These are phyloP conservation scores for Lochmaea crataegi DNA, from an alignment of 2,888 invertebrate genomes.

Conservation along the genomic window DNA sequence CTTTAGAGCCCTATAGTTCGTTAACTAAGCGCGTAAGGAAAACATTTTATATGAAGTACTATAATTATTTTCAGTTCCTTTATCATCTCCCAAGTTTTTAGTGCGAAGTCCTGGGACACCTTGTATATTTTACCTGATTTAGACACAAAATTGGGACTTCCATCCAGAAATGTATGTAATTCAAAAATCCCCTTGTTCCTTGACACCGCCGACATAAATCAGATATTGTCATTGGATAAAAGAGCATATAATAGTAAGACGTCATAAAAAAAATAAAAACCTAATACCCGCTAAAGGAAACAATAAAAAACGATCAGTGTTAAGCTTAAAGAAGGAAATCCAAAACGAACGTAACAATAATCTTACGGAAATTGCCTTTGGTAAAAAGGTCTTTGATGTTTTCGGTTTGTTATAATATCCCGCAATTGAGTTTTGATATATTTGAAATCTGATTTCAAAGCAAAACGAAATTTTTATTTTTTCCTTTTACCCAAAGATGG, in stretches of 20 bases:
- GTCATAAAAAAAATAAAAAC: not conserved
- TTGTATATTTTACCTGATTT: too few relatives aligned
- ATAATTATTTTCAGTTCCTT: too few relatives aligned
- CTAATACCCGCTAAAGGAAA: not conserved
- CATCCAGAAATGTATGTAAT: too few relatives aligned
- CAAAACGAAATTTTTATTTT: not conserved
- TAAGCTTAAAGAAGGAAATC: not conserved
- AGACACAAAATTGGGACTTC: not conserved
- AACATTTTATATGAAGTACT: too few relatives aligned
- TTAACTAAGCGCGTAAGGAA: too few relatives aligned
- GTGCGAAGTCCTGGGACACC: too few relatives aligned
- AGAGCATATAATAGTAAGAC: not conserved
- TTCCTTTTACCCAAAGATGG: too few relatives aligned
- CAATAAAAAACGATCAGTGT: not conserved
- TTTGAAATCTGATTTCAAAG: not conserved
- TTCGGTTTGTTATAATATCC: not conserved
- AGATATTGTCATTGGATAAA: not conserved
- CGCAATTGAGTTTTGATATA: not conserved
- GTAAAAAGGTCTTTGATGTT: conserved; percentile 1
- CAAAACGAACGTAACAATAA: not conserved
- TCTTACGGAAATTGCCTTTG: not conserved
- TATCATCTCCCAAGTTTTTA: too few relatives aligned
- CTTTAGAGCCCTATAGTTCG: too few relatives aligned
- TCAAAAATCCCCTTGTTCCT: not conserved
- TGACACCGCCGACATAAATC: not conserved